Evolutionary conservation across 2,888 invertebrate genomes (phyloP), one percentile per base, ranked within the genome.

Genomic region (Imbricaverruca yamaguchii): DNA sequence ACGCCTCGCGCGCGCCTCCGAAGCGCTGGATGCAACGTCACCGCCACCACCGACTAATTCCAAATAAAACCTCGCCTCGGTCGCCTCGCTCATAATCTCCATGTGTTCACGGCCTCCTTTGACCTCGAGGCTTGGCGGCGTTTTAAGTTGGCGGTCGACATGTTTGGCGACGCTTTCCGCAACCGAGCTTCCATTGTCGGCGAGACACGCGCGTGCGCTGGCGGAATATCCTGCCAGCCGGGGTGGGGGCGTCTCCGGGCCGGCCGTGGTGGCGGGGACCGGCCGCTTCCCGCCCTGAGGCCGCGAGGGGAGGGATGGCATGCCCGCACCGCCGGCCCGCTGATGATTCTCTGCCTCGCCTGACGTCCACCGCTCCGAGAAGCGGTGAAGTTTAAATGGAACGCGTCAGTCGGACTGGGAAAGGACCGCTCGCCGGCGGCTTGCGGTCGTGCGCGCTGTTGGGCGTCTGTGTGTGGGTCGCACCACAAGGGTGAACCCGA

Each of bases 41-140:
- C 39, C 39, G 39, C 39, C 39, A 39, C 39, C 39, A 39, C 39
- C 39, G 25, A 67, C 67, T 67, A 67, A 67, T 67, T 67, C 67
- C 25, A 67, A 67, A 67, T 67, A 67, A 67, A 67, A 67, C 67
- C 67, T 23, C 67, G 25, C 67, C 67, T 25, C 67, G 12, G 11
- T 13, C 67, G 67, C 23, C 63, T 63, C n/a, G n/a, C n/a, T 63
- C 63, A 63, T 63, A 63, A 63, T 63, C 63, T 63, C 63, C 63
- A 21, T n/a, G 63, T 63, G 63, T 63, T 63, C 63, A n/a, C 63
- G 21, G 63, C 9, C 63, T 63, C 63, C 63, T 10, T n/a, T 10
- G 9, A n/a, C 21, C 63, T 21, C 21, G 63, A 21, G n/a, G 63
- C n/a, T 63, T 63, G 63, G 63, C n/a, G 21, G 63, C n/a, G 18